Conservation (phyloP, 2,113 vertebrate genomes). For the Boulengeromyrus knoepffleri region DNA sequence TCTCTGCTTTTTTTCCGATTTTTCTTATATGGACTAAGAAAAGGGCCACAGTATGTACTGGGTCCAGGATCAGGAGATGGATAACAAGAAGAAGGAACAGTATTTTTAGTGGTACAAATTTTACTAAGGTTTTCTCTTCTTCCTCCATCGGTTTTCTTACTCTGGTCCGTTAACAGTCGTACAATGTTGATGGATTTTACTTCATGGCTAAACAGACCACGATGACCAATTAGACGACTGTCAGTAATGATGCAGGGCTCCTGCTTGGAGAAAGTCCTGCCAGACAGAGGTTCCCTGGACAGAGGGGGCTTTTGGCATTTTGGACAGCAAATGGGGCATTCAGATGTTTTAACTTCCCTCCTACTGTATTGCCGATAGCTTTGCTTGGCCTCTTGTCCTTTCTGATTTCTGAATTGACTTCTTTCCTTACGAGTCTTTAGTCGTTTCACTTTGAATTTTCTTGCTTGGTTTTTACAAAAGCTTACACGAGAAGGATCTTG, state of each 20-base stretch:
- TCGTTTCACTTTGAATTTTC: slow-evolving; percentile 47
- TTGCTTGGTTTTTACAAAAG: background rate
- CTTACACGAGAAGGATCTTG: slow-evolving; percentile 9
- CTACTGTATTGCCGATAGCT: slow-evolving; percentile 14
- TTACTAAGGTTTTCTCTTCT: background rate
- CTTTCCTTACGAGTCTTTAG: slow-evolving; percentile 61
- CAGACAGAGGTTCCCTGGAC: slow-evolving; percentile 28
- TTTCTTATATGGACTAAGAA: slow-evolving; percentile 7
- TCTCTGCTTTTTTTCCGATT: slow-evolving; percentile 1
- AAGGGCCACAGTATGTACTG: slow-evolving; percentile 3
- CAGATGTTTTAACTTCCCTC: slow-evolving; percentile 12
- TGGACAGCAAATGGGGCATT: slow-evolving; percentile 26
- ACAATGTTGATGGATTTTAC: slow-evolving; percentile 66
- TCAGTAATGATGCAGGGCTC: slow-evolving; percentile 63
- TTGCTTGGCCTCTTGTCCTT: slow-evolving; percentile 23
- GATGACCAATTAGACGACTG: slow-evolving; percentile 57
- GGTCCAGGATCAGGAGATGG: background rate
- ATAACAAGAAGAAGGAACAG: background rate
- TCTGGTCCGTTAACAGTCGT: slow-evolving; percentile 50
- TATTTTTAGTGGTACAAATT: background rate
- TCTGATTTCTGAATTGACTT: slow-evolving; percentile 34
- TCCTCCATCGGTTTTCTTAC: slow-evolving; percentile 16
- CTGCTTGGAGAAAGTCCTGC: slow-evolving; percentile 27
- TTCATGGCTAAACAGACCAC: slow-evolving; percentile 65
- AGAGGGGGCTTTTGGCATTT: slow-evolving; percentile 19